A percentile compares a stretch with the other conserved stretches of the same genome.
These are phyloP conservation scores for Lichenostomus cassidix DNA, from an alignment of 2,113 vertebrate species.

Conservation along the genomic window DNA sequence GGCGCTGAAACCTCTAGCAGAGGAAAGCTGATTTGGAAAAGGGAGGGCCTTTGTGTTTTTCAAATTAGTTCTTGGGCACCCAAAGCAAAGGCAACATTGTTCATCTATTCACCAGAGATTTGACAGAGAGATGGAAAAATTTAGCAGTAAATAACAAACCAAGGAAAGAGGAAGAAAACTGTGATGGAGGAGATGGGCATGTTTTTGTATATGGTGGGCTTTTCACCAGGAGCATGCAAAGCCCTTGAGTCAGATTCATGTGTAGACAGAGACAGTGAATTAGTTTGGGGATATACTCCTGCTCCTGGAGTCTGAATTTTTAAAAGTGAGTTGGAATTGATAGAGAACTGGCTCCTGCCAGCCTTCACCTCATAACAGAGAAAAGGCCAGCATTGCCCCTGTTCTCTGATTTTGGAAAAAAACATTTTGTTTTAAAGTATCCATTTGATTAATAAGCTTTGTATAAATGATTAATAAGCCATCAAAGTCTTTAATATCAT, in stretches of 20 bases:
- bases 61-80: background rate
- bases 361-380: background rate
- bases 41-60: background rate
- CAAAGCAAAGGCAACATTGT: background rate
- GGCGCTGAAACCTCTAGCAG: background rate
- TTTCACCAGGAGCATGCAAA: background rate
- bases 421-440: conserved; percentile 1
- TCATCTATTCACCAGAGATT: background rate
- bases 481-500: conserved; percentile 33
- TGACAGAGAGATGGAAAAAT: background rate
- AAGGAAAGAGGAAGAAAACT: background rate
- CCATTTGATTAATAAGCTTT: conserved; percentile 21
- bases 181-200: background rate
- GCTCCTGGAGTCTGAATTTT: background rate
- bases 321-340: background rate
- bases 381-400: background rate
- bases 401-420: background rate
- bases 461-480: conserved; percentile 45
- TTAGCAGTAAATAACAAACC: background rate
- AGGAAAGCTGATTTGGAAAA: background rate
- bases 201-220: background rate
- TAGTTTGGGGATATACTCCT: background rate
- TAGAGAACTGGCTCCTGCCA: background rate
- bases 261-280: background rate
- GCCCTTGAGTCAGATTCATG: background rate